Conservation (phyloP, 2,888 invertebrate genomes). For the Salticus scenicus region DNA sequence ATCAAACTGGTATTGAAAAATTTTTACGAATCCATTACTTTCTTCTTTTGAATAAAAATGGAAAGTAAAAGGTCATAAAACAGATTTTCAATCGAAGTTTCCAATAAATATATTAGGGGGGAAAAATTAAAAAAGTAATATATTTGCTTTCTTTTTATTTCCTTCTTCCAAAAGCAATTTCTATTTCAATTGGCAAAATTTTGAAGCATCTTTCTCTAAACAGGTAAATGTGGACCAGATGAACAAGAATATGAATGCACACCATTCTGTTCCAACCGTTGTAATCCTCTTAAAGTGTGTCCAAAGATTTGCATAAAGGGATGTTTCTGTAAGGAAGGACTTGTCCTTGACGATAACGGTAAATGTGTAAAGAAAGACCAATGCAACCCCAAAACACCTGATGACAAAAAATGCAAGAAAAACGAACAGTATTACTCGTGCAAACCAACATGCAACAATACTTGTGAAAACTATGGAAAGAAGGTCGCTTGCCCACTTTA, state of each 20-base stretch:
- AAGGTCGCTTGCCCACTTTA: not conserved
- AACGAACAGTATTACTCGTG: not conserved
- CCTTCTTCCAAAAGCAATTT: too few relatives aligned
- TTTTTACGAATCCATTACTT: too few relatives aligned
- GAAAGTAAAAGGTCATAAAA: too few relatives aligned
- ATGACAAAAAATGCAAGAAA: not conserved
- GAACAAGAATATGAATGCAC: not conserved
- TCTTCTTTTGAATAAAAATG: too few relatives aligned
- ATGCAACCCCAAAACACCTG: not conserved
- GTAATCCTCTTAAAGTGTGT: not conserved
- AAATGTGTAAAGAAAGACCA: constrained; percentile 10
- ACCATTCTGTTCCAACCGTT: not conserved
- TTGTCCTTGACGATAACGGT: constrained; percentile 1
- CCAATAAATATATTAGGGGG: too few relatives aligned
- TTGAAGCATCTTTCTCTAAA: too few relatives aligned
- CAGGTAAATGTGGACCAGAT: not conserved
- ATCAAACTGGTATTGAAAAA: too few relatives aligned
- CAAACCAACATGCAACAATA: not conserved
- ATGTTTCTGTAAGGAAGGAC: not conserved
- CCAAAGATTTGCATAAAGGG: not conserved
- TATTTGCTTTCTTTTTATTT: too few relatives aligned
- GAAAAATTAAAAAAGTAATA: too few relatives aligned
- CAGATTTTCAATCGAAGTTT: too few relatives aligned
- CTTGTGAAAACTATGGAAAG: not conserved
- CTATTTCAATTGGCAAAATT: too few relatives aligned